A percentile compares a stretch with the other conserved stretches of the same genome.
Evolutionary conservation across 2,888 invertebrate genomes (phyloP).

Genomic region (Litoditis marina): DNA sequence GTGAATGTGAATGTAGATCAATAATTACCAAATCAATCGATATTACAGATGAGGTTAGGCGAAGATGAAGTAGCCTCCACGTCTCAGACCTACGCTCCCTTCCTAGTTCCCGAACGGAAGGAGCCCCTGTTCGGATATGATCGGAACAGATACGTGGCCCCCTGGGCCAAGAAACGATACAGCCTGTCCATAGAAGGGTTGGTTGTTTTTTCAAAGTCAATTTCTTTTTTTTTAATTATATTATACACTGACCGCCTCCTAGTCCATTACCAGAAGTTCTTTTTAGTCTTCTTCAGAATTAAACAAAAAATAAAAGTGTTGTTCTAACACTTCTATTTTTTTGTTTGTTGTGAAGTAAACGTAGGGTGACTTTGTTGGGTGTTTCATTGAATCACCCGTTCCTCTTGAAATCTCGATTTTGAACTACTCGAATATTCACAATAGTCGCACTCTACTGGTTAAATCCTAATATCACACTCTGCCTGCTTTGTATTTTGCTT

Average conservation of each 20-base stretch:
- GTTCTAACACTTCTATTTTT: too few species aligned
- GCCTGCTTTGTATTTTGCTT: too few species aligned
- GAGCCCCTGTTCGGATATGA: slow-evolving; percentile 17
- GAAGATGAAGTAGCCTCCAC: slow-evolving; percentile 13
- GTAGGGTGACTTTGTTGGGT: too few species aligned
- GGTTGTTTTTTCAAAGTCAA: slow-evolving; percentile 15
- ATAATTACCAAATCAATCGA: too few species aligned
- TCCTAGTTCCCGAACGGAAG: neutral
- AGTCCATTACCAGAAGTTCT: neutral
- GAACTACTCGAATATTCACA: too few species aligned
- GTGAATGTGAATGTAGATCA: too few species aligned
- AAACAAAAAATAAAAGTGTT: too few species aligned
- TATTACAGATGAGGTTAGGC: neutral
- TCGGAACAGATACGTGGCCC: slow-evolving; percentile 19
- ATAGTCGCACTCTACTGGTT: too few species aligned
- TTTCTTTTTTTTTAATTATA: neutral
- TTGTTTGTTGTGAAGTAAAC: too few species aligned
- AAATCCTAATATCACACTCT: too few species aligned
- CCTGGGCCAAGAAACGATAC: slow-evolving; percentile 44
- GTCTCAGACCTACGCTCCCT: slow-evolving; percentile 10
- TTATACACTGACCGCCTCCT: neutral
- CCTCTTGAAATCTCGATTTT: too few species aligned
- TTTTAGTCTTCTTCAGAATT: neutral
- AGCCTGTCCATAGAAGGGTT: slow-evolving; percentile 40
- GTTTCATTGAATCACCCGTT: too few species aligned